Conservation (phyloP, 2,113 vertebrate species). For the Marmota monax region DNA sequence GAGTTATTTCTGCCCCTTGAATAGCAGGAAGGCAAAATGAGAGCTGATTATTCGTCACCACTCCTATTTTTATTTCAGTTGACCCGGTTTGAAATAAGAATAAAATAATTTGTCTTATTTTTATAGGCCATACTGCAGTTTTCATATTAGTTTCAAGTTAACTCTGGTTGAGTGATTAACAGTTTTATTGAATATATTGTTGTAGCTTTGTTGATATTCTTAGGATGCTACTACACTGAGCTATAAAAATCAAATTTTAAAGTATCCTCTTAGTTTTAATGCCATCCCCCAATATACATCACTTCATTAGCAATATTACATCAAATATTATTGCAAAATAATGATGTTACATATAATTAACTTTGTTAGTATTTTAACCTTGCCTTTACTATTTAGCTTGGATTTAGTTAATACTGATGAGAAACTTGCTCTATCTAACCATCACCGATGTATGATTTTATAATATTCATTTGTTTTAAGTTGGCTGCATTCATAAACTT, state of each 20-base stretch:
- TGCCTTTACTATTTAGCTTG: not conserved
- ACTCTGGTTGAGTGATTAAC: not conserved
- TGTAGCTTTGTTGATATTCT: not conserved
- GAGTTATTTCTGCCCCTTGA: slow-evolving; percentile 70
- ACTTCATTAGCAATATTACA: not conserved
- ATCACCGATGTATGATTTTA: not conserved
- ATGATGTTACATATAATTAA: not conserved
- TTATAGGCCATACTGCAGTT: slow-evolving; percentile 40
- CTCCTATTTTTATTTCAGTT: slow-evolving; percentile 74
- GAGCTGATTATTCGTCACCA: slow-evolving; percentile 61
- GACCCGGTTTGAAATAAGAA: slow-evolving; percentile 73
- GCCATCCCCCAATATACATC: not conserved
- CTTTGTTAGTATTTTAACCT: slow-evolving; percentile 50
- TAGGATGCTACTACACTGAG: not conserved
- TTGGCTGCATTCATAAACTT: not conserved
- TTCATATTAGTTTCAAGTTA: slow-evolving; percentile 19
- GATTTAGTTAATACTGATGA: slow-evolving; percentile 43
- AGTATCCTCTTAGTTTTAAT: not conserved
- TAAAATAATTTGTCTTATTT: slow-evolving; percentile 64
- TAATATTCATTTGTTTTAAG: slow-evolving; percentile 11
- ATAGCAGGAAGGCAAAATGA: slow-evolving; percentile 55
- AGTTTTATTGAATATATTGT: not conserved
- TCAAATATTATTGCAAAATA: slow-evolving; percentile 8
- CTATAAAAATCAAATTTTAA: not conserved
- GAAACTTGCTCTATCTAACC: not conserved